These are phyloP conservation scores for Melanogrammus aeglefinus DNA, from an alignment of 2,797 vertebrate species.

Conservation along the genomic window DNA sequence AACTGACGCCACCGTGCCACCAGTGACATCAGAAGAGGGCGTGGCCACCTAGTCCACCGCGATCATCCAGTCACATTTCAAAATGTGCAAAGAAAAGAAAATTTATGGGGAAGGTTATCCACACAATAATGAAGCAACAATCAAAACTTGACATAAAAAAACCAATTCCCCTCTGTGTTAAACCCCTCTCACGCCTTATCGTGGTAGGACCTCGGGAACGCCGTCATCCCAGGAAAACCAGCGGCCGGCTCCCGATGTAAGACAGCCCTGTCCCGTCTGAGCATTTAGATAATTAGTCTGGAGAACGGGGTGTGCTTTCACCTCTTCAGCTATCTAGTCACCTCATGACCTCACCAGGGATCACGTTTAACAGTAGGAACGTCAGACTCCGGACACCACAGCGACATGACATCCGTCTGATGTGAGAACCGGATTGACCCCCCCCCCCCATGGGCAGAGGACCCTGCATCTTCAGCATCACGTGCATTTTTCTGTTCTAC, in stretches of 20 bases:
- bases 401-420: conserved; percentile 14
- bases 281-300: conserved; percentile 48
- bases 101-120: too few species aligned
- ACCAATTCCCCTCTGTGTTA: neutral
- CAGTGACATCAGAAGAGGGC: too few species aligned
- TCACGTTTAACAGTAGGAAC: conserved; percentile 30
- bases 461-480: neutral
- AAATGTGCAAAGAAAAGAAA: too few species aligned
- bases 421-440: neutral
- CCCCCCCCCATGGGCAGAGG: too few species aligned
- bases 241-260: conserved; percentile 35
- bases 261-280: conserved; percentile 49
- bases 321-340: conserved; percentile 46
- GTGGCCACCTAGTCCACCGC: too few species aligned
- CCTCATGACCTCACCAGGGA: conserved; percentile 15
- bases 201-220: neutral
- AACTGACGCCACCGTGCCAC: too few species aligned
- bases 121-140: too few species aligned
- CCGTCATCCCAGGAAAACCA: too few species aligned
- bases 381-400: conserved; percentile 38
- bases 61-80: too few species aligned
- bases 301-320: conserved; percentile 50
- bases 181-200: neutral
- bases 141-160: too few species aligned
- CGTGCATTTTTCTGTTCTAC: neutral